Evolutionary conservation across 2,797 vertebrate species (phyloP).

Genomic region (Ciconia nigra): DNA sequence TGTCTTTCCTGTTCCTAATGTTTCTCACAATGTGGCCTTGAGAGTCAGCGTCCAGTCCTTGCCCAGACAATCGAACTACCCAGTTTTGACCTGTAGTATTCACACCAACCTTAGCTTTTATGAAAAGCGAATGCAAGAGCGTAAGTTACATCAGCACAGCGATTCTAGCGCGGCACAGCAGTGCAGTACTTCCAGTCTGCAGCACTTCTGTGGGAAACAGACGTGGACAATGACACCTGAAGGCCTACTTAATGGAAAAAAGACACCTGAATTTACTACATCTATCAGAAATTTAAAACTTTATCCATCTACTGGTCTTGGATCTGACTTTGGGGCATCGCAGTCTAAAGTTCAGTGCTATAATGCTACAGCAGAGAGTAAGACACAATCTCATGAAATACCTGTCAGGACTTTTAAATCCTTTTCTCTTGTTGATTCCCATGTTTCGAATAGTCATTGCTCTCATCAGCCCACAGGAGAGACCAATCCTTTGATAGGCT

Average conservation of each 20-base stretch:
- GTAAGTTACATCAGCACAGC: constrained; percentile 70
- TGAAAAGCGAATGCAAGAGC: constrained; percentile 80
- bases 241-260: constrained; percentile 64
- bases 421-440: constrained; percentile 81
- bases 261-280: constrained; percentile 70
- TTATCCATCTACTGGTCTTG: constrained; percentile 76
- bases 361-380: constrained; percentile 72
- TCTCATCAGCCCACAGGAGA: constrained; percentile 79
- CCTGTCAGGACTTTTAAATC: constrained; percentile 86
- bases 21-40: constrained; percentile 95
- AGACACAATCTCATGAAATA: constrained; percentile 74
- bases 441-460: constrained; percentile 72
- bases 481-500: constrained; percentile 92
- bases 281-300: constrained; percentile 84
- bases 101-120: constrained; percentile 86
- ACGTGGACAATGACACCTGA: constrained; percentile 76
- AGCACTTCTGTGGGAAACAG: constrained; percentile 78
- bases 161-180: constrained; percentile 72
- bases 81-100: constrained; percentile 93
- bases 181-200: constrained; percentile 74
- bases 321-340: constrained; percentile 73
- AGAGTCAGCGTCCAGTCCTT: constrained; percentile 96
- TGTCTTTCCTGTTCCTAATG: constrained; percentile 93
- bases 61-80: constrained; percentile 95
- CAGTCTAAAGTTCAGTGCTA: constrained; percentile 77